Base-by-base conservation (phyloP, 2,113 vertebrate genomes). In the Campylomormyrus numenius region DNA sequence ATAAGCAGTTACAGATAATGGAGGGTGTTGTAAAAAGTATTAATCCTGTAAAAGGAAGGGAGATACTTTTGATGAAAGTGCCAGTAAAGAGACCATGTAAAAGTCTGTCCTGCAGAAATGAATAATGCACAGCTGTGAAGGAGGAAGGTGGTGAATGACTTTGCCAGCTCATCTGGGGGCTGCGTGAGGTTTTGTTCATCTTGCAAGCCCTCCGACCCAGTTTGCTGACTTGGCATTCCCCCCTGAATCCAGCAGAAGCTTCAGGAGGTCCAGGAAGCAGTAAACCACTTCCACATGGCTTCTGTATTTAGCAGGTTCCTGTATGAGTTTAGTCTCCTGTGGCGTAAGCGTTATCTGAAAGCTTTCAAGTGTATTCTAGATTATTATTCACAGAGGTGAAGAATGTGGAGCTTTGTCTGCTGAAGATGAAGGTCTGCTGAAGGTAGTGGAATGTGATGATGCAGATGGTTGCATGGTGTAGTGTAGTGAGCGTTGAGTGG, bases 221-320 rank as follows among this genome's bases (percentile, higher is more conserved):
- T 89, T 11, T 85, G 87, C 91, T 90, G 89, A 91, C 90, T 92
- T 94, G 92, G 92, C 92, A 87, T 15, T 86, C 46, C 56, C 92
- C 90, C 87, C 89, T 93, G 93, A 93, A 90, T 66, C 90, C 91
- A 50, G 94, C 93, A 94, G 93, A 93, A 93, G 92, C 50, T 49
- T 90, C 39, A 58, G 89, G 24, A n/a, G 62, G 62, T 53, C 70
- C 92, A 94, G 95, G 94, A 94, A 96, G 91, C 89, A 84, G 89
- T 92, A 95, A 95, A 95, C 91, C 94, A 94, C 93, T 95, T 95
- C 94, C 95, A 95, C 94, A 95, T 95, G 95, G 94, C 89, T 89
- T 42, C 90, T 93, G 93, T 93, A 93, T 95, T 94, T 91, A 91
- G 89, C 92, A 93, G 92, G 27, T 92, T 92, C 85, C 91, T 91